These are phyloP conservation scores for Apocheima hispidaria DNA, from an alignment of 2,888 invertebrate species.

Conservation along the genomic window DNA sequence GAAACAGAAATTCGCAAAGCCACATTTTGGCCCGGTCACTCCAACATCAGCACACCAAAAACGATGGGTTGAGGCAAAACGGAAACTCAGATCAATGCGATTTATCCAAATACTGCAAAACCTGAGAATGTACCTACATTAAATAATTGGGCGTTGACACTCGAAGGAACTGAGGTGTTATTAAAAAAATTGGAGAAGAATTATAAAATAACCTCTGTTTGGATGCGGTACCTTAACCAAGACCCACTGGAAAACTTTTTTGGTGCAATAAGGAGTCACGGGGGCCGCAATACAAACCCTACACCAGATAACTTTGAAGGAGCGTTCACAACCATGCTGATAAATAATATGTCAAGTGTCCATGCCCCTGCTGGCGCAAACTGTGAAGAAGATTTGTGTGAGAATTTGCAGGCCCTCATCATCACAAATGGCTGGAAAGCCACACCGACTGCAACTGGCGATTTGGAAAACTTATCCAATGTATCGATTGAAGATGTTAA, in stretches of 20 bases:
- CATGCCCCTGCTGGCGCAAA: conserved; percentile 33
- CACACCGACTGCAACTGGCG: background rate
- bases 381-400: too few species aligned
- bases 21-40: background rate
- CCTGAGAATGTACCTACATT: conserved; percentile 1
- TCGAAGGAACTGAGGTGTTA: conserved; percentile 22
- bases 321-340: conserved; percentile 3
- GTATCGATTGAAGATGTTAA: too few species aligned
- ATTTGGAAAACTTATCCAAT: too few species aligned
- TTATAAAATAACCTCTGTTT: conserved; percentile 33
- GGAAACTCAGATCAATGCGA: background rate
- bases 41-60: conserved; percentile 4
- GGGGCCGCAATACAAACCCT: too few species aligned
- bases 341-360: conserved; percentile 36
- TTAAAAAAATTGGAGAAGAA: conserved; percentile 13
- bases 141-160: conserved; percentile 38
- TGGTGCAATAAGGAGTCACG: too few species aligned
- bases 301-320: too few species aligned
- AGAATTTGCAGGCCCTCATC: background rate
- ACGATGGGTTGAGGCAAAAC: background rate
- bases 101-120: background rate
- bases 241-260: too few species aligned
- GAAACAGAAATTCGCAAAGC: background rate
- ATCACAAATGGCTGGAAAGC: background rate
- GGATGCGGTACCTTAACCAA: conserved; percentile 45